Evolutionary conservation across 2,113 vertebrate species (phyloP).

Genomic region (Eurypyga helias): DNA sequence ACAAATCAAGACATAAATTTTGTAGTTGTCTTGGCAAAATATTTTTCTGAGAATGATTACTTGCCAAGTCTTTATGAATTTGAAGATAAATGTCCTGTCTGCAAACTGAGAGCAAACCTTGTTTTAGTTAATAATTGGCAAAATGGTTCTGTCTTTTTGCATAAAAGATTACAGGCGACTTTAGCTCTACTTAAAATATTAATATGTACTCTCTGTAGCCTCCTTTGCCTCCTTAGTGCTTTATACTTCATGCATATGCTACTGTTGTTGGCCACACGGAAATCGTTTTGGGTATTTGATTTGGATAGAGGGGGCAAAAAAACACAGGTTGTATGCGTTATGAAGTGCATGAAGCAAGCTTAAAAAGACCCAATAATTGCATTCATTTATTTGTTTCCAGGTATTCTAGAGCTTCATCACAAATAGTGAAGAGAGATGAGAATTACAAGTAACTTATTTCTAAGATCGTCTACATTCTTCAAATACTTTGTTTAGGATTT

Average conservation of each 20-base stretch:
- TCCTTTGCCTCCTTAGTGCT: background rate
- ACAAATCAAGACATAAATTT: slow-evolving; percentile 49
- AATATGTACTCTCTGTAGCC: background rate
- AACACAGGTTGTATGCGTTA: background rate
- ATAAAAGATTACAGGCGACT: background rate
- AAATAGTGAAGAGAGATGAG: background rate
- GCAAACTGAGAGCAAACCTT: background rate
- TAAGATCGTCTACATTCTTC: background rate
- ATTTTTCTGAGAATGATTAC: slow-evolving; percentile 38
- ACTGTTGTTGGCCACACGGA: background rate
- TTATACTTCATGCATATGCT: background rate
- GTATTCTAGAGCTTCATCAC: background rate
- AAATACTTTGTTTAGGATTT: background rate
- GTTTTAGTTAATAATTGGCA: slow-evolving; percentile 44
- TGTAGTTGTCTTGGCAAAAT: slow-evolving; percentile 36
- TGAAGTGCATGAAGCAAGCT: background rate
- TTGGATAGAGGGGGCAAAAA: background rate
- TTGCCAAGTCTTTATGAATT: slow-evolving; percentile 54
- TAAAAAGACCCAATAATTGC: background rate
- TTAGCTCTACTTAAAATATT: background rate
- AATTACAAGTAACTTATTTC: background rate
- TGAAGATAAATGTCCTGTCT: slow-evolving; percentile 50
- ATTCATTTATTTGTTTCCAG: background rate
- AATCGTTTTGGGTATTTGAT: background rate
- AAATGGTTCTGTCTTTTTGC: background rate